Base-by-base conservation (phyloP, 1,140 invertebrate species). In the Cyrtorhinus lividipennis region DNA sequence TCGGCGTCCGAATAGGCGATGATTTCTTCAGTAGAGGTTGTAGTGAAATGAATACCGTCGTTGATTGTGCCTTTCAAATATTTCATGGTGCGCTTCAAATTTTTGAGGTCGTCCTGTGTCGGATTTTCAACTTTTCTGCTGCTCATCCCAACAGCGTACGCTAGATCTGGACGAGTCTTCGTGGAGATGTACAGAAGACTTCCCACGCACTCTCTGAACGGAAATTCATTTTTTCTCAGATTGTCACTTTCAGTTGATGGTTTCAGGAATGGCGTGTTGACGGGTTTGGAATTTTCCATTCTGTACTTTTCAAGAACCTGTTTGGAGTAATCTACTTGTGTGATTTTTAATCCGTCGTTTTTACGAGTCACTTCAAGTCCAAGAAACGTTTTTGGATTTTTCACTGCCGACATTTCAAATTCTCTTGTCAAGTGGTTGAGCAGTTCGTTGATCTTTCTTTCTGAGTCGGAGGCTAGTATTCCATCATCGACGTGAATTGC, bases 81-180 rank as follows among this genome's bases (percentile, higher is more conserved):
- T 24, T 69, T 46, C 2, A 76, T 62, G 2, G 75, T 68, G 22
- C 70, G 59, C 64, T 76, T 74, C 0, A 72, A 68, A 10, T 68
- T 68, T 63, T 65, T 68, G 65, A 72, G 73, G 65, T 77, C 71
- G 3, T 65, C 56, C 56, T 68, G 59, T 56, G 48, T 62, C 13
- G 62, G 70, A 44, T 66, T 67, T 12, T 66, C 66, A 8, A 68
- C 65, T 58, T 67, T 71, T 61, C 69, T 67, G 23, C 66, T 69
- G 8, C 71, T 57, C 22, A 64, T 24, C 62, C 62, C 71, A 0
- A 78, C 75, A 5, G 73, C 68, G 63, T 67, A 76, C 8, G 70
- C 56, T 24, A 77, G 72, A 67, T 78, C 73, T 60, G 74, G 75
- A 58, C 76, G 57, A 8, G 72, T 71, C 5, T 61, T 62, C 13